phyloP scores from a whole-genome alignment of 2,113 vertebrate species.

The Sisor rabdophorus region DNA sequence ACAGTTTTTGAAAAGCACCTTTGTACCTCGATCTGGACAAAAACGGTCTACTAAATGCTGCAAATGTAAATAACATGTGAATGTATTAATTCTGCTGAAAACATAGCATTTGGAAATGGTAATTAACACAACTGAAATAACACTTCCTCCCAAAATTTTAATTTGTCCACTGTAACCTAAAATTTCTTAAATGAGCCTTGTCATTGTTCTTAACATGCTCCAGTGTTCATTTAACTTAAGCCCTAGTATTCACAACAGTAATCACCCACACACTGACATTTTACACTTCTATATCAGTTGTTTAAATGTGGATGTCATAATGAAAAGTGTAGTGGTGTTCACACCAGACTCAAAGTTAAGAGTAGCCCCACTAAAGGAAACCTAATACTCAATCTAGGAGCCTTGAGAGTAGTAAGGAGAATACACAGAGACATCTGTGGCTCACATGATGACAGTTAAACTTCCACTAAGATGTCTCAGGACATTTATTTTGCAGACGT shows the following conservation, averaged over 20 bases:
- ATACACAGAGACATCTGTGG: constrained; percentile 59
- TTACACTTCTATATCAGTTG: background rate
- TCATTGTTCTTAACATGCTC: background rate
- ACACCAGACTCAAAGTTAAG: constrained; percentile 52
- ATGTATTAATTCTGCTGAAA: too few species aligned
- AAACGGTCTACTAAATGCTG: too few species aligned
- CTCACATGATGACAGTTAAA: constrained; percentile 65
- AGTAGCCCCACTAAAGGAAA: constrained; percentile 61
- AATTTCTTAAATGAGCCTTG: background rate
- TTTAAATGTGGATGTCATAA: constrained; percentile 4
- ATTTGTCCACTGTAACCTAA: background rate
- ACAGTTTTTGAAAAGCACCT: too few species aligned
- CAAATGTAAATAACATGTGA: too few species aligned
- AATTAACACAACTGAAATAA: too few species aligned
- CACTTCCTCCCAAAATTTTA: too few species aligned
- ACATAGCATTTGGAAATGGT: too few species aligned
- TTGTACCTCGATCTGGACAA: too few species aligned
- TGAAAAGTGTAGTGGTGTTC: constrained; percentile 27
- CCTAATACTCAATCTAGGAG: constrained; percentile 63
- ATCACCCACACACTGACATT: background rate
- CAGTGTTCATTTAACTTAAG: too few species aligned
- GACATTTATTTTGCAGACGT: constrained; percentile 64
- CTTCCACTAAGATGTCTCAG: constrained; percentile 56
- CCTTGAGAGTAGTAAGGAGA: constrained; percentile 25
- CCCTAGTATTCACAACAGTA: background rate